Evolutionary conservation across 2,888 invertebrate genomes (phyloP).

Genomic region (Syritta pipiens): DNA sequence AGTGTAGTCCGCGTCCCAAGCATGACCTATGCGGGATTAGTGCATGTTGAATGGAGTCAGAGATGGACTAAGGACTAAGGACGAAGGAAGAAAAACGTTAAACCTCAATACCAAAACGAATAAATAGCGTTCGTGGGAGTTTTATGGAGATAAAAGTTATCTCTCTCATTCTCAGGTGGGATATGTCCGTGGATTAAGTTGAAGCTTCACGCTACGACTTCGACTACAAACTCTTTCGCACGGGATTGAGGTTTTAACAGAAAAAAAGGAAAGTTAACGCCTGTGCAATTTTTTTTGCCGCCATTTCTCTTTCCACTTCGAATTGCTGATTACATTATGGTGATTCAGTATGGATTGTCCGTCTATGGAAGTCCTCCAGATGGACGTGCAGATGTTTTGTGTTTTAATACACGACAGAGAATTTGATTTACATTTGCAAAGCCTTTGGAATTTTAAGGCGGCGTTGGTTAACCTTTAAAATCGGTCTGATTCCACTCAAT

Average conservation of each 20-base stretch:
- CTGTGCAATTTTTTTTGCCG: background rate
- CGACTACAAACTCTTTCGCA: conserved; percentile 38
- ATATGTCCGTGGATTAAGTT: conserved; percentile 39
- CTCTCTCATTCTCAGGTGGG: conserved; percentile 28
- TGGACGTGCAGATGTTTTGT: background rate
- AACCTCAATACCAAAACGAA: conserved; percentile 41
- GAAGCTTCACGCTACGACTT: conserved; percentile 54
- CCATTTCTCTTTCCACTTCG: background rate
- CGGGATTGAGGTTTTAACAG: conserved; percentile 49
- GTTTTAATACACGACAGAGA: background rate
- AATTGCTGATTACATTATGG: conserved; percentile 31
- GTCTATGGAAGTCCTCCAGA: background rate
- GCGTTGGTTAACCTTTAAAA: too few relatives aligned
- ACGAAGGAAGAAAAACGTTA: conserved; percentile 11
- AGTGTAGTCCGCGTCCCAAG: background rate
- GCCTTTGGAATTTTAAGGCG: too few relatives aligned
- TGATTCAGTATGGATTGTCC: conserved; percentile 9
- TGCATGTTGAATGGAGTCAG: conserved; percentile 39
- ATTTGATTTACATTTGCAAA: too few relatives aligned
- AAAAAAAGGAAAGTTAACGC: conserved; percentile 47
- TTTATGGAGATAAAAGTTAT: conserved; percentile 52
- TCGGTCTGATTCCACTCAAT: too few relatives aligned
- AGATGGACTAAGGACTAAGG: conserved; percentile 22
- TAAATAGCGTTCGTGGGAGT: conserved; percentile 29
- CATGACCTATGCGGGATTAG: conserved; percentile 53